These are phyloP conservation scores for Chloebia gouldiae DNA, from an alignment of 2,113 vertebrate genomes.

Conservation along the genomic window DNA sequence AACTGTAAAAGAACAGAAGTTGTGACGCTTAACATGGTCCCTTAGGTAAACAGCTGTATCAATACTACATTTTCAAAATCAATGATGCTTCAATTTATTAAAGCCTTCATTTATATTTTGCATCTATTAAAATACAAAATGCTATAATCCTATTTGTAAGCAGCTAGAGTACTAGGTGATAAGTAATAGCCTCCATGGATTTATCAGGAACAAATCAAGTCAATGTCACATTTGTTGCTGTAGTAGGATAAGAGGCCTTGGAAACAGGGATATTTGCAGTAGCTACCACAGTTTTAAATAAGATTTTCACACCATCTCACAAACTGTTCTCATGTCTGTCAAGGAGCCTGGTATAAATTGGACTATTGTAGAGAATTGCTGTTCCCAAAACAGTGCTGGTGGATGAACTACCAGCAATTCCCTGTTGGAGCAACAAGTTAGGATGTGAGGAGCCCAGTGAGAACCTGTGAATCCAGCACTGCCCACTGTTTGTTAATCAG, in stretches of 20 bases:
- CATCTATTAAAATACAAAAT: not conserved
- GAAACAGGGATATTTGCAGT: not conserved
- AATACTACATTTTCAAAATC: not conserved
- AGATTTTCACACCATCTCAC: not conserved
- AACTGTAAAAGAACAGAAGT: not conserved
- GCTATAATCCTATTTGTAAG: not conserved
- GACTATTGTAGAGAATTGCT: not conserved
- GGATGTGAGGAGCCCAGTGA: not conserved
- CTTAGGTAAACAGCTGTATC: not conserved
- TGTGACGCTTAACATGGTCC: not conserved
- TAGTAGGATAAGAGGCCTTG: not conserved
- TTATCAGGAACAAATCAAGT: not conserved
- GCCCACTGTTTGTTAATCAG: not conserved
- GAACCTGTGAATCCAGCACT: not conserved
- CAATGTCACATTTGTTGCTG: not conserved
- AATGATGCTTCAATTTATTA: not conserved
- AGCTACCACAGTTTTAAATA: not conserved
- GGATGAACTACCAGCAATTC: not conserved
- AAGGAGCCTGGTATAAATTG: not conserved
- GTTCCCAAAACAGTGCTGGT: not conserved
- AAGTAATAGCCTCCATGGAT: not conserved
- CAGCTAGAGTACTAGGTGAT: not conserved
- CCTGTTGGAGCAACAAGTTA: rapidly evolving
- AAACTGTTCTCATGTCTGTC: not conserved
- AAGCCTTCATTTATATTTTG: not conserved